Conservation (phyloP, 2,113 vertebrate genomes). For the Gobio gobio region DNA sequence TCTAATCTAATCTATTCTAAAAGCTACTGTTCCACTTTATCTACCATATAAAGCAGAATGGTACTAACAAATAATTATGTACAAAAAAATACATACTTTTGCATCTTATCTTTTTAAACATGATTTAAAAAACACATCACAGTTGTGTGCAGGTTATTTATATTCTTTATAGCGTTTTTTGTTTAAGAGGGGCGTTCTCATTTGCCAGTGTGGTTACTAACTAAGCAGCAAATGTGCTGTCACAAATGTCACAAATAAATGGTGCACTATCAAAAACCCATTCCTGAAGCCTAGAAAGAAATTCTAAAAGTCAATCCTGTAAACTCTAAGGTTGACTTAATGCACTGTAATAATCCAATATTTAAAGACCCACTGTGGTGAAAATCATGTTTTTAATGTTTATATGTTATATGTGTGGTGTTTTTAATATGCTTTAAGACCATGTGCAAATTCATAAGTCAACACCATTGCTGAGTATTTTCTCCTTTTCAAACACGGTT, state of each 20-base stretch:
- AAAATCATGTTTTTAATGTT: too few relatives aligned
- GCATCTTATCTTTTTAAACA: not conserved
- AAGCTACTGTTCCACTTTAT: too few relatives aligned
- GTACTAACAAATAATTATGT: too few relatives aligned
- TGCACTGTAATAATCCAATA: not conserved
- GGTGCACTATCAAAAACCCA: not conserved
- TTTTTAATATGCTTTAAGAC: too few relatives aligned
- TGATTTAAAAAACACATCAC: not conserved
- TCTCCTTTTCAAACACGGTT: too few relatives aligned
- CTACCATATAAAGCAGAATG: too few relatives aligned
- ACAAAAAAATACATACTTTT: not conserved
- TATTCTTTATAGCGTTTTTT: not conserved
- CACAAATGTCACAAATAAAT: conserved; percentile 6
- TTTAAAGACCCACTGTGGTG: too few relatives aligned
- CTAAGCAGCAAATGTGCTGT: not conserved
- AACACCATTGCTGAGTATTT: too few relatives aligned
- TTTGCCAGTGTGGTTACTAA: not conserved
- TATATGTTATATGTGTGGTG: too few relatives aligned
- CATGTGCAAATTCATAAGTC: too few relatives aligned
- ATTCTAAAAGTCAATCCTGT: not conserved
- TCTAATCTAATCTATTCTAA: too few relatives aligned
- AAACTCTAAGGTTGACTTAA: conserved; percentile 3
- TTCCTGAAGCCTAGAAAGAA: not conserved
- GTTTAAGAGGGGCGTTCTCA: not conserved
- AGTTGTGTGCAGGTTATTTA: not conserved